Conservation (phyloP, 1,140 invertebrate genomes). For the Lepidurus apus region DNA sequence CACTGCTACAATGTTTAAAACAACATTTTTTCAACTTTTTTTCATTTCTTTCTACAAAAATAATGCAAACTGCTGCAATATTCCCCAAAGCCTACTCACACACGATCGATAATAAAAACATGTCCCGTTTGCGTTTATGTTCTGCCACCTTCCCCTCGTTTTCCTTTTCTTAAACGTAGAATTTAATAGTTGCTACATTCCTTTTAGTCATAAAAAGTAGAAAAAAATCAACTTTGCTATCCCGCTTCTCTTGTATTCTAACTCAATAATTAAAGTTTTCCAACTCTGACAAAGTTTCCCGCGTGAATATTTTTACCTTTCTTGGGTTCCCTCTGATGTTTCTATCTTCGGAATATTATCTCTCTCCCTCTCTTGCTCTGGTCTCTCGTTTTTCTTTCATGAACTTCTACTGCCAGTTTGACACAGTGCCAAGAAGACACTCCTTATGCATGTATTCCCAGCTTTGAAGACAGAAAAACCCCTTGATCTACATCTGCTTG, state of each 20-base stretch:
- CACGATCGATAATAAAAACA: neutral
- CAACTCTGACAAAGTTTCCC: neutral
- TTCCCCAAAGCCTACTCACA: neutral
- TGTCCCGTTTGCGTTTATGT: neutral
- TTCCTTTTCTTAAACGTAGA: neutral
- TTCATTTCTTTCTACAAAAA: neutral
- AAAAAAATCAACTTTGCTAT: neutral
- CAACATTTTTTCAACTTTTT: no score
- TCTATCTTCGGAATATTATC: neutral
- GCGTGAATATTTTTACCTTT: neutral
- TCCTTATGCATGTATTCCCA: conserved; percentile 1
- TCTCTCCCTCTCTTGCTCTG: neutral
- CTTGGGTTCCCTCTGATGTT: neutral
- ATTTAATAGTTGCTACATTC: neutral
- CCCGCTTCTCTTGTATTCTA: neutral
- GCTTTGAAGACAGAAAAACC: neutral
- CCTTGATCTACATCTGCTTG: neutral
- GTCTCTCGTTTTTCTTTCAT: no score
- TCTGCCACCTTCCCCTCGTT: neutral
- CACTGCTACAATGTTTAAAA: no score
- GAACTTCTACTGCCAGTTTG: neutral
- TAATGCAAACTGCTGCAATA: neutral
- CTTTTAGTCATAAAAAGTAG: neutral
- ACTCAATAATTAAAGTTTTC: neutral
- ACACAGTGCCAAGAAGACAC: neutral